Base-by-base conservation (phyloP, 2,888 invertebrate genomes). In the Tethea ocularis region DNA sequence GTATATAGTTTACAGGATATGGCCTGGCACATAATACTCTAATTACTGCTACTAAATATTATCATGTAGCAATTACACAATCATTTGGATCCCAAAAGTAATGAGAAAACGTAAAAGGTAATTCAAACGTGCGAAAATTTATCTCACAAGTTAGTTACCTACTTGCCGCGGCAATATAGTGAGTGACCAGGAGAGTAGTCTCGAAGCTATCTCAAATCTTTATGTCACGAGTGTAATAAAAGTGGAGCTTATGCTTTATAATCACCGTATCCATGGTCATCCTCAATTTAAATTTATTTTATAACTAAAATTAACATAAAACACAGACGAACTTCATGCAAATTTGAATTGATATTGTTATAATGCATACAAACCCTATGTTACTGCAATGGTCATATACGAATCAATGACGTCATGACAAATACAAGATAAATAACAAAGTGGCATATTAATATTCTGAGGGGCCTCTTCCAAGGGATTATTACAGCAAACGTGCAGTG, bases 401-500 rank as follows among this genome's bases (percentile, higher is more conserved):
- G 33, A 46, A 36, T 56, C n/a, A n/a, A 13, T 13, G 23, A 62
- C 20, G 62, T 57, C 62, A 61, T 61, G 69, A 61, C 60, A 66
- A 63, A 66, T 64, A 60, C 66, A 62, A 69, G 46, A 46, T 71
- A 71, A 74, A 74, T 68, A 66, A 67, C 64, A 63, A 65, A 63
- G 58, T 51, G 41, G 61, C 17, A 54, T 65, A 76, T 82, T 80
- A 74, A 71, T 80, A 82, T 82, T 80, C 80, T 62, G 67, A 67
- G 69, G 69, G 67, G 70, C 61, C 57, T 61, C 64, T 68, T 68
- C 64, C 63, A 62, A 61, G 62, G 77, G 72, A 75, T 76, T 77
- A 78, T 78, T 72, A 63, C 66, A 63, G 72, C 68, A 73, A 78
- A 77, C 74, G 75, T 74, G 33, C 53, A 61, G 71, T 67, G 68